Evolutionary conservation across 2,888 invertebrate genomes (phyloP), one percentile per base, ranked within the genome.

Genomic region (Caenorhabditis japonica): DNA sequence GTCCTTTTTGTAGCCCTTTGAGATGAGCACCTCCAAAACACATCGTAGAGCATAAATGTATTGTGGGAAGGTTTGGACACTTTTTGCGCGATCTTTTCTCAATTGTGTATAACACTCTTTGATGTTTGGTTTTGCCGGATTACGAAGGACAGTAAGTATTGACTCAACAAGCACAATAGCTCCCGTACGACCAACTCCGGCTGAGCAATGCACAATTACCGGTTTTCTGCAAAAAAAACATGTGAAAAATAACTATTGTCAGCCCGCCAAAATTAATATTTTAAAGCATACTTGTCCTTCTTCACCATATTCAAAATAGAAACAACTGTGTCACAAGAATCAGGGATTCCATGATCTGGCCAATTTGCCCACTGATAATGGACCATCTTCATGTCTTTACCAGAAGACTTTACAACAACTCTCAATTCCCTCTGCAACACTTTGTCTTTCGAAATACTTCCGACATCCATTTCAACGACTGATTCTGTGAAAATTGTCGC

Each of bases 291-390:
- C 66, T 44, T 59, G 17, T 47, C 47, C 17, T 53, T 52, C 8
- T 51, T 34, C 2, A 69, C 52, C n/a, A 34, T 7, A 8, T 49
- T 23, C 15, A 69, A 23, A 23, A 69, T n/a, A 1, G 39, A 27
- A 25, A 69, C 46, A 3, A 53, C 5, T 12, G 51, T 4, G 17
- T 69, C 68, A 23, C 41, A 53, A 1, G 59, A 59, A 0, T 69
- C 68, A 5, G 68, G 68, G 52, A 69, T 69, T 34, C 68, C 68
- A 8, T 69, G 68, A 41, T 69, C 68, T n/a, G 58, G 59, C 68
- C 68, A 69, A 3, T 52, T 33, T 12, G 51, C 13, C 58, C 59
- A 69, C 34, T 69, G 68, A 41, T 52, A 69, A 30, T 69, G 68
- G 7, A 8, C 38, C 4, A 69, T 3, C 21, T 44, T 52, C 2